A percentile compares a stretch with the other conserved stretches of the same genome.
These are phyloP conservation scores for Galemys pyrenaicus DNA, from an alignment of 2,113 vertebrate species.

Conservation along the genomic window DNA sequence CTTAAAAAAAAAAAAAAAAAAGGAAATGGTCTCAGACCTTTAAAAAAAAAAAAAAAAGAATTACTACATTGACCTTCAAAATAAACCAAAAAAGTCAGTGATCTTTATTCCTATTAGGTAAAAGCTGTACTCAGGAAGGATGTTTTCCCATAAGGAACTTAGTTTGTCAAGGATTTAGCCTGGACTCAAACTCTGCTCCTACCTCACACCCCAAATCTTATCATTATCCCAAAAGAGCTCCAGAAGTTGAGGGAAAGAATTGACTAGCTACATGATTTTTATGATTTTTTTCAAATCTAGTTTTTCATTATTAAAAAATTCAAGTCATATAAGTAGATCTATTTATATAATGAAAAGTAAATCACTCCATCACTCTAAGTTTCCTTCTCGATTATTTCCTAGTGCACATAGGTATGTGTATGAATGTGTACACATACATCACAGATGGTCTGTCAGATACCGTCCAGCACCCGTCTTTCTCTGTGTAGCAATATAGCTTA, in stretches of 20 bases:
- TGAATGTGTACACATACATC: neutral
- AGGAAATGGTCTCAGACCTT: too few relatives aligned
- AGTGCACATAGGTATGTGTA: neutral
- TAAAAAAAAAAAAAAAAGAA: too few relatives aligned
- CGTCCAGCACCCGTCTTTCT: neutral
- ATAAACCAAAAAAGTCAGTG: neutral
- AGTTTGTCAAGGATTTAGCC: neutral
- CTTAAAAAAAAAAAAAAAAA: too few relatives aligned
- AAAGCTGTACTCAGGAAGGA: neutral
- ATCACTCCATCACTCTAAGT: neutral
- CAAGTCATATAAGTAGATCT: neutral
- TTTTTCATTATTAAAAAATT: neutral
- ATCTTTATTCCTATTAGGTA: neutral
- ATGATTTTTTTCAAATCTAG: neutral
- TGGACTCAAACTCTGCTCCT: neutral
- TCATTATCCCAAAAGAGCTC: neutral
- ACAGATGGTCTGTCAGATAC: too few relatives aligned
- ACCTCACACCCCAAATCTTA: neutral
- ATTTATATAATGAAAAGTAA: neutral
- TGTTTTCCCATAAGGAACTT: neutral
- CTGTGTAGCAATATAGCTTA: neutral
- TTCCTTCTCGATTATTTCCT: neutral
- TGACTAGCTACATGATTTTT: too few relatives aligned
- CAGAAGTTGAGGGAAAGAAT: neutral
- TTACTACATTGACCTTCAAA: slow-evolving; percentile 8